phyloP scores from a whole-genome alignment of 2,113 vertebrate genomes.

The Scortum barcoo region DNA sequence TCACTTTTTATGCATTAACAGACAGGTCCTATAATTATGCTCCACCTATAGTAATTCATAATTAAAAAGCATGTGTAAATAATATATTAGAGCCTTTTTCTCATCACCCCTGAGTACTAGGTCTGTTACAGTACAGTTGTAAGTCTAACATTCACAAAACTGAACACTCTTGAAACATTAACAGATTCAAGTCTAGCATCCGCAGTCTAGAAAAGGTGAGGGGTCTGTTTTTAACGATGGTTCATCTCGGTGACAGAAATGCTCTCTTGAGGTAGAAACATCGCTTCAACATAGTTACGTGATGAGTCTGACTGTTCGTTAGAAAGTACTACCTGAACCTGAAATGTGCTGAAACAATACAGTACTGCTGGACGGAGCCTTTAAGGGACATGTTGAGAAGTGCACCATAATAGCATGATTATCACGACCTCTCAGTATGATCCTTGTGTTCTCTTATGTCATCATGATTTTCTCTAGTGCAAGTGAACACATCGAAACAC shows the following conservation, averaged over 20 bases:
- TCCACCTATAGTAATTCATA: slow-evolving; percentile 6
- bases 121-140: slow-evolving; percentile 35
- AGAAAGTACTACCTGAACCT: slow-evolving; percentile 28
- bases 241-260: slow-evolving; percentile 2
- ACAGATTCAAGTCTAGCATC: slow-evolving; percentile 18
- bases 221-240: not conserved
- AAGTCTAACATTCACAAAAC: slow-evolving; percentile 47
- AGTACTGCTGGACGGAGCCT: slow-evolving; percentile 36
- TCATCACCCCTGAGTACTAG: slow-evolving; percentile 63
- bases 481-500: slow-evolving; percentile 28
- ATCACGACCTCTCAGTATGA: not conserved
- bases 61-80: slow-evolving; percentile 45
- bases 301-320: not conserved
- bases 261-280: slow-evolving; percentile 53
- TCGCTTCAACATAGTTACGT: not conserved
- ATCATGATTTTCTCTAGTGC: slow-evolving; percentile 25
- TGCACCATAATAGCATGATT: slow-evolving; percentile 45
- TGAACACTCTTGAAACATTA: slow-evolving; percentile 26
- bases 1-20: slow-evolving; percentile 26
- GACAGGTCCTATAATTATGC: not conserved
- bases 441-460: not conserved
- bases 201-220: not conserved
- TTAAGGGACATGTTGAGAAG: slow-evolving; percentile 36
- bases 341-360: slow-evolving; percentile 42
- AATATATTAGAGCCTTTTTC: slow-evolving; percentile 30